Base-by-base conservation (phyloP, 2,888 invertebrate species). In the Nomada flava region DNA sequence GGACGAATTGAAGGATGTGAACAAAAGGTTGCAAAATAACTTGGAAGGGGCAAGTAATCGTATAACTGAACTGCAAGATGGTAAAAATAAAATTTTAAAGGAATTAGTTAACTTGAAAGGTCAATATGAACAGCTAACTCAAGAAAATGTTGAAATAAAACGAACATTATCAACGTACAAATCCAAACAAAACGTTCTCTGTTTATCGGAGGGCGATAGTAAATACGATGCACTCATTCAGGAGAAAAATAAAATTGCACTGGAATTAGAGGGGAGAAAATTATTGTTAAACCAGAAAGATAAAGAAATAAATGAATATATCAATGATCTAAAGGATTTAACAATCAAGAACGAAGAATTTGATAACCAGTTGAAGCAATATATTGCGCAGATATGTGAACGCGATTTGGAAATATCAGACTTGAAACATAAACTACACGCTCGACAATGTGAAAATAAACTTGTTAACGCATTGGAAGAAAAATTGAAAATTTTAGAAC, bases 361-460 rank as follows among this genome's bases (percentile, higher is more conserved):
- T 52, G 95, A 95, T 72, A 94, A 94, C 0, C 95, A 95, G 87
- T 94, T 95, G 86, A 94, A 95, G 15, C 89, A 91, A n/a, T 70
- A 81, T 71, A 85, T 78, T 0, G 55, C 36, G 9, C 73, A 80
- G 20, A 83, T 88, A 44, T 20, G 59, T 2, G 74, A 84, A 26
- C 73, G 79, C 15, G 79, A 84, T 18, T 42, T 23, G 7, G 90
- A 89, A 20, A 86, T 88, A 18, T 47, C 70, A 0, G 36, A 36
- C 7, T 44, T 90, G 0, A 83, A 86, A 60, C 85, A 81, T 18
- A 67, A 83, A 71, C 36, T 84, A n/a, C 73, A 71, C n/a, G 53
- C 64, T 3, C 72, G 65, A 15, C 55, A 70, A 20, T 23, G 20
- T 15, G 79, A 81, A 36, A 83, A 76, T 23, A 80, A 79, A 68